Evolutionary conservation across 2,797 vertebrate species (phyloP), one percentile per base, ranked within the genome.

Genomic region (Knipowitschia caucasica): DNA sequence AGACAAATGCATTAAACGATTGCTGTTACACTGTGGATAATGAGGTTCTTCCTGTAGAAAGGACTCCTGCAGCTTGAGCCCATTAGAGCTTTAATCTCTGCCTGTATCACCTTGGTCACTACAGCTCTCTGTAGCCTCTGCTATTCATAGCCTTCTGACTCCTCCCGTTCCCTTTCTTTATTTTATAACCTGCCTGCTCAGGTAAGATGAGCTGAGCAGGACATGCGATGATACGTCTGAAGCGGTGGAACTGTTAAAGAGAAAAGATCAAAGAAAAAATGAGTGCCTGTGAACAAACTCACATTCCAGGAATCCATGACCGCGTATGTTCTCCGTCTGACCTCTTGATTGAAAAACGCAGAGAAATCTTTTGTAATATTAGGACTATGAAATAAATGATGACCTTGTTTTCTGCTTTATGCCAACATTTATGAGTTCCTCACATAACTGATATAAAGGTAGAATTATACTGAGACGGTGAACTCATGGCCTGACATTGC

Each of bases 41-140:
- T 80, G 62, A 73, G 62, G 63, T 73, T 50, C 80, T 81, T 84
- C 77, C 77, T 82, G 73, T 77, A 64, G 70, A 86, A 86, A 76
- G 57, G 60, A 54, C 75, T 80, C 53, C 57, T 33, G 60, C 63
- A 60, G 75, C 44, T 75, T 83, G 45, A 82, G 70, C 80, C 80
- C 67, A 82, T 84, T 87, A 83, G 69, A 72, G 68, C 57, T 60
- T 59, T 86, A 86, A 87, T 88, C 82, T 77, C 27, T 68, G 34
- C 56, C 50, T 25, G 27, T 46, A 77, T 83, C 74, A 78, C 69
- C 74, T 76, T 66, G 69, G 68, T 76, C 80, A 69, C 66, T 71
- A 57, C 63, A 51, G 61, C 66, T 60, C 50, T 47, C 31, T 40
- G 11, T 54, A 34, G 26, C 15, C 46, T 64, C 53, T 61, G 65